Percentiles rank a stretch among this genome's conserved stretches.
Conservation (phyloP, 2,888 invertebrate species). For the Pelosia muscerda region DNA sequence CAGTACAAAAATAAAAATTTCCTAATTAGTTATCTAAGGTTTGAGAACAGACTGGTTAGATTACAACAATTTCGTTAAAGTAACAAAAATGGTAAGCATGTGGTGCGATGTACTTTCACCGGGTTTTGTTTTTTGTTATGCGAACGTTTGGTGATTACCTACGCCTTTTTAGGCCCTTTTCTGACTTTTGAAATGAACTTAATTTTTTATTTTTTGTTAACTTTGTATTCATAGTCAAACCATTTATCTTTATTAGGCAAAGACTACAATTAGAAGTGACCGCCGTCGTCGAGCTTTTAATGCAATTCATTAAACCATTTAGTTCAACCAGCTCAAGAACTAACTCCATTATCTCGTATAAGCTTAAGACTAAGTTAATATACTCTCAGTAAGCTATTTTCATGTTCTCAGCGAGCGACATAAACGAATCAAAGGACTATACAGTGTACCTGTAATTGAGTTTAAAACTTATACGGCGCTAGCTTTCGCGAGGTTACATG, state of each 20-base stretch:
- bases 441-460: neutral
- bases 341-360: slow-evolving; percentile 16
- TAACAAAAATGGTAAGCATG: too few relatives aligned
- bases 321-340: slow-evolving; percentile 2
- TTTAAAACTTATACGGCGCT: slow-evolving; percentile 13
- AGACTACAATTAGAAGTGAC: neutral
- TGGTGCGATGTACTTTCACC: too few relatives aligned
- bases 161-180: too few relatives aligned
- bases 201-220: too few relatives aligned
- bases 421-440: slow-evolving; percentile 45
- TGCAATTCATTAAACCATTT: slow-evolving; percentile 7
- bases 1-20: neutral
- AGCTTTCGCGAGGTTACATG: neutral
- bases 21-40: neutral
- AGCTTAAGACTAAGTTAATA: slow-evolving; percentile 6
- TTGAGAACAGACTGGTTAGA: neutral
- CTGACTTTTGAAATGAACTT: too few relatives aligned
- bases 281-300: neutral
- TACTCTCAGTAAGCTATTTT: slow-evolving; percentile 5
- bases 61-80: neutral
- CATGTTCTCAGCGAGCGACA: slow-evolving; percentile 15
- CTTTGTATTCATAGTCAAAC: too few relatives aligned
- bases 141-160: too few relatives aligned
- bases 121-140: too few relatives aligned
- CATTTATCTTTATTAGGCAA: neutral